phyloP scores from a whole-genome alignment of 2,113 vertebrate species.

The Gnathonemus longibarbis region DNA sequence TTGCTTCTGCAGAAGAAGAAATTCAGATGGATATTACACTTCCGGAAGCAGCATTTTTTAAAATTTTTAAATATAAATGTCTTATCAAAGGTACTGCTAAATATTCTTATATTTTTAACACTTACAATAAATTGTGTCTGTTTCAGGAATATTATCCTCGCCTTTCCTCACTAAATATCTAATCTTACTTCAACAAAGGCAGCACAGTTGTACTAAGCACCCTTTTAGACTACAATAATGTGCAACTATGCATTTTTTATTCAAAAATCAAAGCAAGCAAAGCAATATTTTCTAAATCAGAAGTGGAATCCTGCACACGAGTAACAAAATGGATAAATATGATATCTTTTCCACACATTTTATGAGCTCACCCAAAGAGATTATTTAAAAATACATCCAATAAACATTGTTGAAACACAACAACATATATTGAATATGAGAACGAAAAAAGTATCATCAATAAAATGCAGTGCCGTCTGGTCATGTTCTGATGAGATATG shows the following conservation, averaged over 20 bases:
- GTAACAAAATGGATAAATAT: neutral
- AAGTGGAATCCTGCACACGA: neutral
- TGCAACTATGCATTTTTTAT: neutral
- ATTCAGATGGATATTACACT: slow-evolving; percentile 49
- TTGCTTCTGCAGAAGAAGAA: slow-evolving; percentile 54
- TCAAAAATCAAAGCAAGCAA: neutral
- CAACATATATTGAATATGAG: neutral
- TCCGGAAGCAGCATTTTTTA: neutral
- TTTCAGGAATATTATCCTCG: slow-evolving; percentile 38
- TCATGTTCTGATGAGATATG: slow-evolving; percentile 26
- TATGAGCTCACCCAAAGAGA: slow-evolving; percentile 23
- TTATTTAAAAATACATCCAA: slow-evolving; percentile 31
- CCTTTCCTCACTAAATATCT: slow-evolving; percentile 48
- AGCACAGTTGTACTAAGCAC: slow-evolving; percentile 33
- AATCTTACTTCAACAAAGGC: slow-evolving; percentile 54
- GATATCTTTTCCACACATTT: neutral
- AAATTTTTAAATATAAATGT: neutral
- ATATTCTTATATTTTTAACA: slow-evolving; percentile 20
- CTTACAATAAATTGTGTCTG: slow-evolving; percentile 35
- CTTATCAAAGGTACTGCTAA: neutral
- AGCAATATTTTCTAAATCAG: neutral
- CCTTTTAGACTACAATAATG: neutral
- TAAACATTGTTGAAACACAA: slow-evolving; percentile 28
- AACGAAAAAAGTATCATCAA: neutral
- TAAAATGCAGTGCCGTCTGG: neutral